Evolutionary conservation across 2,797 vertebrate genomes (phyloP), one percentile per base, ranked within the genome.

Genomic region (Bradypodion ventrale): DNA sequence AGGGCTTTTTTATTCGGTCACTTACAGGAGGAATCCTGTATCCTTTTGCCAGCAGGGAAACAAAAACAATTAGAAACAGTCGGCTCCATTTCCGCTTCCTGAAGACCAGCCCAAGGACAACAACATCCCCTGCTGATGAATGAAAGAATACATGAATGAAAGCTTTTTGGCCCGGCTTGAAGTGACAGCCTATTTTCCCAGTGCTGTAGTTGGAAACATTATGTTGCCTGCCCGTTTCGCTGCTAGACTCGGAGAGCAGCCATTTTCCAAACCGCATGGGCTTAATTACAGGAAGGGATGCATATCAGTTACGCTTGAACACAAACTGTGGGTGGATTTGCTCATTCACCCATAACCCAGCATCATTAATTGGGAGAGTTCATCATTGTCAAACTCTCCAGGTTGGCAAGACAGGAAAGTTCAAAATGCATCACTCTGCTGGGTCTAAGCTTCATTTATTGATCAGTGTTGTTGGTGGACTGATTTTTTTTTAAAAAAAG

Each of bases 201-300:
- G 84, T n/a, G 92, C 89, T 91, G 52, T 15, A 21, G 88, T 88
- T 73, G 89, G 65, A 78, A 84, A 82, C 35, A 32, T 9, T 85
- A 40, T 69, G 0, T 1, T 0, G 6, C 85, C 89, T 75, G 83
- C 29, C n/a, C 0, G 0, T 78, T 2, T 82, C 1, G 82, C 85
- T 68, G 78, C 85, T 81, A 16, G 42, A 84, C 42, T 83, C 49
- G 79, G 23, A 76, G 70, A 0, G 0, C 66, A 16, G 83, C 0
- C 0, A 83, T 82, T 65, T 72, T 32, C 72, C 0, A 0, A 80
- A 25, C 83, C 83, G 29, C 86, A 13, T 1, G 0, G 29, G 32
- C 42, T 89, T 93, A 80, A 87, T 77, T 85, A 89, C 86, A 69
- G 35, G 87, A 89, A 89, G 65, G 62, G 66, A 90, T 74, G 59